Evolutionary conservation across 37 sponge, comb jelly and placozoan genomes (phyloP), one percentile per base, ranked within the genome.

Genomic region (Chondrosia reniformis): DNA sequence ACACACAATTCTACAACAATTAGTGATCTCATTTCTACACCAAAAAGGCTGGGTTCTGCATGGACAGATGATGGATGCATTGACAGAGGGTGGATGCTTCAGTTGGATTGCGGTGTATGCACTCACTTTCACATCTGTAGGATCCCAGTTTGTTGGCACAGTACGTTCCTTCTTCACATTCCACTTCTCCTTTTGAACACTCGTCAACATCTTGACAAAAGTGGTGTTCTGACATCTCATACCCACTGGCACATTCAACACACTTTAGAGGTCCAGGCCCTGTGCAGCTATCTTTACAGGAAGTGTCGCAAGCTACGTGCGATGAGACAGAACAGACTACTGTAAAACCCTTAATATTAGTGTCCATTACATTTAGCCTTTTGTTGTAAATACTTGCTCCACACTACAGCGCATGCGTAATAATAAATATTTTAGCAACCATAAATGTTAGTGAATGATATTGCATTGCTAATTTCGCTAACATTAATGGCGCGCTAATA

Each of bases 111-210:
- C n/a, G n/a, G n/a, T n/a, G n/a, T 44, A 40, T 44, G 24, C 7
- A 13, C 75, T 46, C 28, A 90, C 91, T 87, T 83, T 82, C 74
- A 56, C 91, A 90, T 46, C 37, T 13, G 64, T 85, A 87, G 5
- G 45, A 79, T 0, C 93, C 89, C 37, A 74, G 80, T n/a, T 80
- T 58, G 66, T 95, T 95, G 17, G 79, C 82, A 80, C 95, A 95
- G 66, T 88, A 88, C 15, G 81, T 85, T 3, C 89, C 92, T 22
- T 83, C 92, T 19, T 64, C 76, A 63, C 95, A 95, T 32, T 45
- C 46, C 17, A 62, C 62, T 22, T 17, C 55, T 6, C 76, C 89
- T 28, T 59, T 63, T n/a, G 15, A 72, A 77, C 95, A 95, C 76
- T 95, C 95, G 67, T 95, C 77, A 39, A 88, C 82, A 67, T 85